Evolutionary conservation across 2,113 vertebrate species (phyloP), one percentile per base, ranked within the genome.

Genomic region (Mesoclemmys tuberculata): DNA sequence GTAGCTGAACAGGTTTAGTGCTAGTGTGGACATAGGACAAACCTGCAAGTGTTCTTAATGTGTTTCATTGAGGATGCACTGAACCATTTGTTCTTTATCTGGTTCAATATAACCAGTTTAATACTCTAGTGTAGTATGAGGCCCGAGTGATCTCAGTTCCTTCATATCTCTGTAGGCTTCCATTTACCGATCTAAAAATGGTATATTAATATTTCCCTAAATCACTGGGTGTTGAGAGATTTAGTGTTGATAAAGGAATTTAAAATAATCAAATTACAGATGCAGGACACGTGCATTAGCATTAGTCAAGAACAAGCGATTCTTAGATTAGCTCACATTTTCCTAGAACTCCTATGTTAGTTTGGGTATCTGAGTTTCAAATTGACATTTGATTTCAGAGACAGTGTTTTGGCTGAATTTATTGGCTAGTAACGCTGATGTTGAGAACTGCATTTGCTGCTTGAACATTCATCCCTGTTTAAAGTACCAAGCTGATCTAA

Each of bases 161-260:
- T 71, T 75, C 55, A 8, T 10, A 8, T 81, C 77, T 44, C 84
- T 3, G 16, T 1, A 0, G 11, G 3, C 54, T 95, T 91, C 52
- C 5, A 82, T 52, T 95, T 68, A 31, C 87, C 46, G 18, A 2
- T 49, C 35, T 29, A 84, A 85, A 93, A 80, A 0, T 8, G 7
- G 3, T 1, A 13, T 77, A 75, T 75, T 80, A 80, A 31, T 79
- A 68, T 87, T 87, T 93, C 27, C 41, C n/a, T 68, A 12, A 5
- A 0, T 58, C 68, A 82, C 77, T 55, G 38, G 21, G 35, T 31
- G 29, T 26, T 87, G 38, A 35, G 81, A 90, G 82, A 9, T 35
- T 24, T 18, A 35, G 74, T 6, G 75, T 90, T 52, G 19, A 24
- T 80, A 90, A 94, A 94, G 82, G 95, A 90, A 64, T 84, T 48